Conservation (phyloP, 2,113 vertebrate genomes). For the Crotophaga sulcirostris region DNA sequence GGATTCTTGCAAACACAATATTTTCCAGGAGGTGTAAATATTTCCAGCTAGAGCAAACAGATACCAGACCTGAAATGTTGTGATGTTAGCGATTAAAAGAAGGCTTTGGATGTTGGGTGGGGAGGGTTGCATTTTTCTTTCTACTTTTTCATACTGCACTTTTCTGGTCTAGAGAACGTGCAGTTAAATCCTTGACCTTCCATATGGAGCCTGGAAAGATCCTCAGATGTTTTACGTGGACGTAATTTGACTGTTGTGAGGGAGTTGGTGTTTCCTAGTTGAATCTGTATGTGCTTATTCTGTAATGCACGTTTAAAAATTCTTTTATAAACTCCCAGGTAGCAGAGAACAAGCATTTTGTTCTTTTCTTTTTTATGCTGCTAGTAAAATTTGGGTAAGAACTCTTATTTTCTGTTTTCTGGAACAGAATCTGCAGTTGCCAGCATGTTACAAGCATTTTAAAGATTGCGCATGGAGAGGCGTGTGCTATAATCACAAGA, state of each 20-base stretch:
- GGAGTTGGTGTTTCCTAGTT: not conserved
- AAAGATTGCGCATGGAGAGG: not conserved
- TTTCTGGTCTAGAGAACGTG: not conserved
- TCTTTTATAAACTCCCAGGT: not conserved
- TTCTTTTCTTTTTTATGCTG: not conserved
- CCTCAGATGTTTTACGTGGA: not conserved
- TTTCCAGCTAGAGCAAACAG: not conserved
- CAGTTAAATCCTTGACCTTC: not conserved
- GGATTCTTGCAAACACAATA: not conserved
- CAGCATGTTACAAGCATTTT: not conserved
- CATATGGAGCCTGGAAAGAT: not conserved
- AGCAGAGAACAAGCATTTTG: not conserved
- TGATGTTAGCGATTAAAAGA: not conserved
- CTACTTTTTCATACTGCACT: not conserved
- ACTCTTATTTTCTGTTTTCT: not conserved
- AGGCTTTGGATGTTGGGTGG: not conserved
- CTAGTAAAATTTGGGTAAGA: not conserved
- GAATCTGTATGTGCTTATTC: not conserved
- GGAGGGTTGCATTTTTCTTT: not conserved
- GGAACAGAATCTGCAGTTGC: not conserved
- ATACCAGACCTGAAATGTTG: not conserved
- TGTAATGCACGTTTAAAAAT: not conserved
- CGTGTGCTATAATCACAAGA: not conserved
- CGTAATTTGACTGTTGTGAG: not conserved
- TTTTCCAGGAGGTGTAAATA: not conserved